These are phyloP conservation scores for Bombus superbus DNA, from an alignment of 1,140 invertebrate genomes.

Conservation along the genomic window DNA sequence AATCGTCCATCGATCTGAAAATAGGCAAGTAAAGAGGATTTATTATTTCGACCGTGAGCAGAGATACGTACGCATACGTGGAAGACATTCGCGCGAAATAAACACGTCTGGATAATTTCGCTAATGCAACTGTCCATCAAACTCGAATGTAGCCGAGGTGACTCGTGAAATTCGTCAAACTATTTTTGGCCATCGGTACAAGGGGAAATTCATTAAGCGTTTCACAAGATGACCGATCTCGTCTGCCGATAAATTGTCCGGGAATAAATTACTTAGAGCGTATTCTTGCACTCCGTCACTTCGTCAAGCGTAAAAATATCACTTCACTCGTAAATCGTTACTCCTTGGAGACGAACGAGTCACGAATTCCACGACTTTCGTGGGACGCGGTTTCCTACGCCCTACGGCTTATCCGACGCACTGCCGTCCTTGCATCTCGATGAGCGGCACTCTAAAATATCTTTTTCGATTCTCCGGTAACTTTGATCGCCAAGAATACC, in stretches of 20 bases:
- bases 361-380: neutral
- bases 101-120: neutral
- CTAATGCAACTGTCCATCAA: slow-evolving; percentile 44
- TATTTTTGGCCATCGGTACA: slow-evolving; percentile 2
- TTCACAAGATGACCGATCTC: neutral
- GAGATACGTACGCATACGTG: too few relatives aligned
- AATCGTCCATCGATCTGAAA: neutral
- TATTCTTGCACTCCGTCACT: neutral
- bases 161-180: neutral
- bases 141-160: neutral
- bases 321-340: neutral
- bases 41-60: neutral
- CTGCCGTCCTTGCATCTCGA: neutral
- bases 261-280: slow-evolving; percentile 6
- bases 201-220: neutral
- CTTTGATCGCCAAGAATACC: slow-evolving; percentile 27
- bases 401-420: neutral
- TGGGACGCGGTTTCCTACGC: neutral
- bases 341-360: neutral
- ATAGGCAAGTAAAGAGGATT: neutral
- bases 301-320: slow-evolving; percentile 25
- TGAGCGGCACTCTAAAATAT: slow-evolving; percentile 29
- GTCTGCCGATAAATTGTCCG: slow-evolving; percentile 1
- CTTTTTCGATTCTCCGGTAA: slow-evolving; percentile 13
- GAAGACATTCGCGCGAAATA: neutral